These are phyloP conservation scores for Stegana nigrithorax DNA, from an alignment of 2,888 invertebrate genomes.

Conservation along the genomic window DNA sequence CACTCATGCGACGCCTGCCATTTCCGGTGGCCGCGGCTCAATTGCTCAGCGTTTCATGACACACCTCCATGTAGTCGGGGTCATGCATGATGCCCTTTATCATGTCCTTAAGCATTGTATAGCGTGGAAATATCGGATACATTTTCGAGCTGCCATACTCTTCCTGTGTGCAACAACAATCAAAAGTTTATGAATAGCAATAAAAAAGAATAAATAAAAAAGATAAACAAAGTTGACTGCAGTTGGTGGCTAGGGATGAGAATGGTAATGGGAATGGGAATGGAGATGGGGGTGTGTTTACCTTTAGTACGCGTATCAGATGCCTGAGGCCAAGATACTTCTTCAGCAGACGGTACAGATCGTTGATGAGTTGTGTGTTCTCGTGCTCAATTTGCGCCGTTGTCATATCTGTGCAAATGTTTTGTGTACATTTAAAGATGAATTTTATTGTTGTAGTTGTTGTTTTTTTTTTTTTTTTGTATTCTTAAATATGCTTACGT, in stretches of 20 bases:
- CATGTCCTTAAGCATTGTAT: constrained; percentile 97
- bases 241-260: too few relatives aligned
- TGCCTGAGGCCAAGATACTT: constrained; percentile 91
- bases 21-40: constrained; percentile 57
- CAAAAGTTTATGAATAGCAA: not conserved
- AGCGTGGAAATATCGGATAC: constrained; percentile 93
- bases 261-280: too few relatives aligned
- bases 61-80: constrained; percentile 97
- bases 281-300: too few relatives aligned
- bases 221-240: not conserved
- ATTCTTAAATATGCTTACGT: constrained; percentile 73
- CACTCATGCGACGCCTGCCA: constrained; percentile 58
- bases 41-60: constrained; percentile 83
- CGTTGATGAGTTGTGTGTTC: constrained; percentile 94
- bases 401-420: constrained; percentile 80
- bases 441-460: too few relatives aligned
- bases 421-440: not conserved
- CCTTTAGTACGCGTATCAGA: constrained; percentile 89
- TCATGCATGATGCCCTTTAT: constrained; percentile 95
- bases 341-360: constrained; percentile 89
- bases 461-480: too few relatives aligned
- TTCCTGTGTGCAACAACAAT: constrained; percentile 71
- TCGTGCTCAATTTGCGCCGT: constrained; percentile 92
- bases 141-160: constrained; percentile 93
- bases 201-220: constrained; percentile 6